These are phyloP conservation scores for Tyto alba DNA, from an alignment of 2,113 vertebrate species.

Conservation along the genomic window DNA sequence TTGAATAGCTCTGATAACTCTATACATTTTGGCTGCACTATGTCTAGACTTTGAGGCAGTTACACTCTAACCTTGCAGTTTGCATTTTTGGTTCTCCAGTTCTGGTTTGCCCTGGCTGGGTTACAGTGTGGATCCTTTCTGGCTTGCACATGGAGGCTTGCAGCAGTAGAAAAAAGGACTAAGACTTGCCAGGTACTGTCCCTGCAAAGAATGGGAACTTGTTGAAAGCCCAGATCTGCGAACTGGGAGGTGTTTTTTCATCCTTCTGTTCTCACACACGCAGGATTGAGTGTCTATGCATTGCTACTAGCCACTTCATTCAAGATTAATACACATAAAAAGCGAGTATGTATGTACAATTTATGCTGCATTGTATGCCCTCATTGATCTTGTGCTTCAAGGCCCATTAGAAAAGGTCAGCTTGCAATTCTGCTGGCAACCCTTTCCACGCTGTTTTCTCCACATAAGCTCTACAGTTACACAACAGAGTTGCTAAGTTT, in stretches of 20 bases:
- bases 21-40: not conserved
- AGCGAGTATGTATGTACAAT: not conserved
- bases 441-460: not conserved
- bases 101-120: not conserved
- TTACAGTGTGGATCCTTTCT: not conserved
- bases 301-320: not conserved
- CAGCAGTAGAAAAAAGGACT: not conserved
- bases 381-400: not conserved
- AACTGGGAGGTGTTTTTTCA: not conserved
- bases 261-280: not conserved
- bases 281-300: too few relatives aligned
- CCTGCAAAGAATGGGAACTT: not conserved
- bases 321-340: not conserved
- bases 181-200: not conserved
- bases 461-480: not conserved
- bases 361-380: not conserved
- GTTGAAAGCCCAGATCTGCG: not conserved
- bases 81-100: not conserved
- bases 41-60: not conserved
- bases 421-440: not conserved
- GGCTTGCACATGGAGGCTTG: rapidly evolving
- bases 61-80: not conserved
- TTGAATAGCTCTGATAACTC: not conserved
- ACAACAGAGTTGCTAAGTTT: not conserved
- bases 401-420: not conserved